Conservation (phyloP, 2,113 vertebrate species). For the Fulmarus glacialis region DNA sequence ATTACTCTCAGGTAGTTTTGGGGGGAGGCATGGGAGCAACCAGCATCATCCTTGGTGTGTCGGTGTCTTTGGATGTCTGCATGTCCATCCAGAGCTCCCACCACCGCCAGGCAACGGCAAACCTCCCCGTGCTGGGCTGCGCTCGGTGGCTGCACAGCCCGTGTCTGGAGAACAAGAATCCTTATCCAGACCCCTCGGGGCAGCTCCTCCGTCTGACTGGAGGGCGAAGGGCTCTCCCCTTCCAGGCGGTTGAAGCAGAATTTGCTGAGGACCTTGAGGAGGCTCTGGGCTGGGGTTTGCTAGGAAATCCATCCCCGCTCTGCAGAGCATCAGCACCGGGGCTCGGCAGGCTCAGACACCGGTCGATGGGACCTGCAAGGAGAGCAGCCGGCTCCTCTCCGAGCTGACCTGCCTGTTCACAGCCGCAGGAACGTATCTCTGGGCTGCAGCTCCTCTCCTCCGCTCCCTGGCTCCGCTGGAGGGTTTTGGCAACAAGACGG, state of each 20-base stretch:
- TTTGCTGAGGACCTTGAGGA: background rate
- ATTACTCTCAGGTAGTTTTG: background rate
- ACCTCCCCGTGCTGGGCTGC: background rate
- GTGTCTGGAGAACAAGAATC: background rate
- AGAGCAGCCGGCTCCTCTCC: background rate
- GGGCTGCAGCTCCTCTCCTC: background rate
- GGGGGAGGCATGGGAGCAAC: background rate
- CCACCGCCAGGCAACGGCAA: fast-evolving
- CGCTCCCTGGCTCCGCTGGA: background rate
- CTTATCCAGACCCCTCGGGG: background rate
- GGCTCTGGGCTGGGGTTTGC: background rate
- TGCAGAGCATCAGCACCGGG: background rate
- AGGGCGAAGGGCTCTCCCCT: background rate
- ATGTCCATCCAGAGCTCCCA: background rate
- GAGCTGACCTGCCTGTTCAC: background rate
- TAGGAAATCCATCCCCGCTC: background rate
- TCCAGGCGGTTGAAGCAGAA: background rate
- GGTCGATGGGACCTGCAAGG: background rate
- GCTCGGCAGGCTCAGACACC: background rate
- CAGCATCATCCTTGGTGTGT: fast-evolving
- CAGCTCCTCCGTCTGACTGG: background rate
- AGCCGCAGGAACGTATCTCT: fast-evolving
- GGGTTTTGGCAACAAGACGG: background rate
- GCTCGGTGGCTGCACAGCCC: background rate
- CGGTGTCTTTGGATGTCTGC: fast-evolving